Evolutionary conservation across 2,113 vertebrate species (phyloP).

Genomic region (Podilymbus podiceps): DNA sequence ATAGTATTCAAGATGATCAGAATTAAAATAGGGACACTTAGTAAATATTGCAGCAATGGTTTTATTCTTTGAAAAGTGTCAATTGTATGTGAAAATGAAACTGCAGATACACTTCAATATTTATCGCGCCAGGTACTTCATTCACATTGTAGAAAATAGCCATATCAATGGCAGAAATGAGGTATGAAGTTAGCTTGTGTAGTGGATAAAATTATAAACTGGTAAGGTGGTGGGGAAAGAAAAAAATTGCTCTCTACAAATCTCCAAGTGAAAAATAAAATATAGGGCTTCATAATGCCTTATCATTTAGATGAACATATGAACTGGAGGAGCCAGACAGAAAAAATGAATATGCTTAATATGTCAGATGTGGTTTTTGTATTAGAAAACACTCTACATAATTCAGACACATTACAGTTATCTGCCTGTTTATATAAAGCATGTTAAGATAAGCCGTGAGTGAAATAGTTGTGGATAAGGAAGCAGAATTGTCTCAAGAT

Average conservation of each 20-base stretch:
- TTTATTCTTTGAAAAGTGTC: slow-evolving; percentile 61
- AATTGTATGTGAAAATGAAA: slow-evolving; percentile 69
- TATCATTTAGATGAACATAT: slow-evolving; percentile 10
- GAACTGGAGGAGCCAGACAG: not conserved
- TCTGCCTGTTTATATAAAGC: not conserved
- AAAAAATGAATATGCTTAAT: slow-evolving; percentile 40
- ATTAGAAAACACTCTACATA: not conserved
- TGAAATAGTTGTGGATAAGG: not conserved
- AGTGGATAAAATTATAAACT: slow-evolving; percentile 65
- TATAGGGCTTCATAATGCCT: not conserved
- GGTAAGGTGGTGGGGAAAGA: slow-evolving; percentile 1
- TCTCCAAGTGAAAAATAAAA: slow-evolving; percentile 63
- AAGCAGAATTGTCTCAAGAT: not conserved
- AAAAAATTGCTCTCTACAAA: slow-evolving; percentile 41
- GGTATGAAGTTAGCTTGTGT: slow-evolving; percentile 63
- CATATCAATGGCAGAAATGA: slow-evolving; percentile 65
- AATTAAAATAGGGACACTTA: slow-evolving; percentile 71
- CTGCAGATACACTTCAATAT: slow-evolving; percentile 61
- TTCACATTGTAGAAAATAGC: slow-evolving; percentile 63
- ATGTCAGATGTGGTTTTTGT: slow-evolving; percentile 8
- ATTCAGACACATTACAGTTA: not conserved
- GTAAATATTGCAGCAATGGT: slow-evolving; percentile 71
- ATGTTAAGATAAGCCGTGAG: not conserved
- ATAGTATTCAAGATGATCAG: slow-evolving; percentile 47
- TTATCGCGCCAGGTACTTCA: slow-evolving; percentile 68